A percentile compares a stretch with the other conserved stretches of the same genome.
phyloP scores from a whole-genome alignment of 2,888 invertebrate genomes.

The Melanchra persicariae region DNA sequence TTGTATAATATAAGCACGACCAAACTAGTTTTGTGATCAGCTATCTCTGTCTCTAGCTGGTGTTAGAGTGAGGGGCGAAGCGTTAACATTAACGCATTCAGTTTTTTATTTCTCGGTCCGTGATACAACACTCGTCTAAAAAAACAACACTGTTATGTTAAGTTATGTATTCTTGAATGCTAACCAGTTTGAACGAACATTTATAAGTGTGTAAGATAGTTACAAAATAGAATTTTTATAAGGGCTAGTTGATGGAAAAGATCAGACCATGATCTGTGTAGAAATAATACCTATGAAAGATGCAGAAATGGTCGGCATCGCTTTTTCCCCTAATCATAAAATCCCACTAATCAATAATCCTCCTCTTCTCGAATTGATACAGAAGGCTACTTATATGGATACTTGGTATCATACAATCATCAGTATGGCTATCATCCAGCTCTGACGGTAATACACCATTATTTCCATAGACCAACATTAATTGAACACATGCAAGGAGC shows the following conservation, averaged over 20 bases:
- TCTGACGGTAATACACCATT: no score
- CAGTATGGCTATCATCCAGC: neutral
- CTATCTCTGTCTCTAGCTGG: slow-evolving; percentile 26
- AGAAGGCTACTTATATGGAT: neutral
- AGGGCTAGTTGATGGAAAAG: no score
- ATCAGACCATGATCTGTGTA: no score
- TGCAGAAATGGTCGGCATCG: no score
- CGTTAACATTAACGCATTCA: slow-evolving; percentile 53
- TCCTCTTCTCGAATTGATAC: neutral
- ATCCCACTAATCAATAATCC: no score
- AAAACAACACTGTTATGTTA: slow-evolving; percentile 39
- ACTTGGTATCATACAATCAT: neutral
- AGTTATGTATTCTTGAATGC: slow-evolving; percentile 27
- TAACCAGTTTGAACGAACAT: slow-evolving; percentile 9
- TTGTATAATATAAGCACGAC: slow-evolving; percentile 7
- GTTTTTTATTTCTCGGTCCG: slow-evolving; percentile 44
- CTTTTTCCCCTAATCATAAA: no score
- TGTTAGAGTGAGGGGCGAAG: slow-evolving; percentile 40
- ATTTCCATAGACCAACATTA: neutral
- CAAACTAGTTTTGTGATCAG: slow-evolving; percentile 19
- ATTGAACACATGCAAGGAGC: neutral
- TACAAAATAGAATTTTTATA: no score
- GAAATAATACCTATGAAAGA: no score
- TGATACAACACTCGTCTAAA: slow-evolving; percentile 14
- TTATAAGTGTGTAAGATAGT: neutral